Evolutionary conservation across 92 coral and sea anemone genomes (phyloP).

Genomic region (Zoanthus sociatus): DNA sequence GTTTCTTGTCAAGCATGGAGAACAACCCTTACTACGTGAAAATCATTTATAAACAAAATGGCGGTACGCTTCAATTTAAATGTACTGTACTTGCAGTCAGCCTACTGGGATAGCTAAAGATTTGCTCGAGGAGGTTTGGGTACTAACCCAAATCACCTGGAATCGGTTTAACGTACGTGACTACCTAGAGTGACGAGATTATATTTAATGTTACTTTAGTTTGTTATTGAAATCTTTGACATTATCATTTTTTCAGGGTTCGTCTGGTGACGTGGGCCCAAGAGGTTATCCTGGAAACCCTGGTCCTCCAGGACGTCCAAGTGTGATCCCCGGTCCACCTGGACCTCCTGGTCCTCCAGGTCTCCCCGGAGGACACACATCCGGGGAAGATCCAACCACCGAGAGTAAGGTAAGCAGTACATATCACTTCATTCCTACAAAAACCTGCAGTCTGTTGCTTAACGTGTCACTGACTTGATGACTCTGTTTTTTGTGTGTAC

Average conservation of each 20-base stretch:
- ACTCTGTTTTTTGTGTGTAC: too few relatives aligned
- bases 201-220: not conserved
- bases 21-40: too few relatives aligned
- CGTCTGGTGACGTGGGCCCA: slow-evolving; percentile 16
- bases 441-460: not conserved
- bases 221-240: not conserved
- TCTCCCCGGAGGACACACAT: slow-evolving; percentile 22
- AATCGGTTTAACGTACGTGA: not conserved
- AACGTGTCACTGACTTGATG: not conserved
- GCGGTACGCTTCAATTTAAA: too few relatives aligned
- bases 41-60: too few relatives aligned
- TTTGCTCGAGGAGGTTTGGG: too few relatives aligned
- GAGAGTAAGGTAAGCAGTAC: slow-evolving; percentile 5
- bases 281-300: slow-evolving; percentile 26
- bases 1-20: too few relatives aligned
- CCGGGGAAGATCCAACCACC: slow-evolving; percentile 20
- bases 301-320: slow-evolving; percentile 40
- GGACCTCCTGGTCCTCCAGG: slow-evolving; percentile 48
- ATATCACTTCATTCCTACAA: not conserved
- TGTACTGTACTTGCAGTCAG: too few relatives aligned
- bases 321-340: slow-evolving; percentile 46
- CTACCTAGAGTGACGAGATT: not conserved
- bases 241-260: not conserved
- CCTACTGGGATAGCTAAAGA: too few relatives aligned
- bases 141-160: too few relatives aligned